Percentiles rank a stretch among this genome's conserved stretches.
phyloP scores from a whole-genome alignment of 1,140 invertebrate species.

The Diachasma alloeum region DNA sequence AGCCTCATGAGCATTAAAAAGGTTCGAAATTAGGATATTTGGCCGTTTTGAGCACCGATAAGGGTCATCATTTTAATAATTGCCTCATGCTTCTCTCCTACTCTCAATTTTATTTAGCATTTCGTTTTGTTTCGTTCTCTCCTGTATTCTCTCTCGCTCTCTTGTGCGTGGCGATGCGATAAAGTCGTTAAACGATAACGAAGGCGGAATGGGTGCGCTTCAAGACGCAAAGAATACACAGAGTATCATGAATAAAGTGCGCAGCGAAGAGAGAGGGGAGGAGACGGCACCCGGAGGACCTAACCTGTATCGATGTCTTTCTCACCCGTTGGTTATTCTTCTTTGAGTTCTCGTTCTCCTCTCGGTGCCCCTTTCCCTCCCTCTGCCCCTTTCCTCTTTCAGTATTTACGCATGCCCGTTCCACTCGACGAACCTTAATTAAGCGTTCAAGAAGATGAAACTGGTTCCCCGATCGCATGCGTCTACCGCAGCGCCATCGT shows the following conservation, averaged over 20 bases:
- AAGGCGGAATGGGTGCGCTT: slow-evolving; percentile 49
- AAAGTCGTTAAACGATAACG: slow-evolving; percentile 58
- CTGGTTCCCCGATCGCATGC: slow-evolving; percentile 45
- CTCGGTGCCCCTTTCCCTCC: neutral
- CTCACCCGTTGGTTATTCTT: slow-evolving; percentile 22
- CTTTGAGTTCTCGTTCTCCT: slow-evolving; percentile 11
- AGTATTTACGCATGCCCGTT: slow-evolving; percentile 45
- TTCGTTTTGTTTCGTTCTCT: too few relatives aligned
- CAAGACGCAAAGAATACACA: slow-evolving; percentile 1
- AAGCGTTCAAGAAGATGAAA: slow-evolving; percentile 59
- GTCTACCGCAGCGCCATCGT: neutral
- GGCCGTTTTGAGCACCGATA: too few relatives aligned
- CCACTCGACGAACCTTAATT: slow-evolving; percentile 51
- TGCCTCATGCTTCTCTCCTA: too few relatives aligned
- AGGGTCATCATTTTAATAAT: too few relatives aligned
- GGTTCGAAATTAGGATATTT: too few relatives aligned
- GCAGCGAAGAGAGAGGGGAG: neutral
- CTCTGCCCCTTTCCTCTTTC: slow-evolving; percentile 20
- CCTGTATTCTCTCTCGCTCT: neutral
- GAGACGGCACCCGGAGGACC: neutral
- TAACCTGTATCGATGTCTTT: slow-evolving; percentile 29
- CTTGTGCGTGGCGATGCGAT: slow-evolving; percentile 38
- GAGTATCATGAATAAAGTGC: neutral
- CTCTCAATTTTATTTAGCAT: too few relatives aligned
- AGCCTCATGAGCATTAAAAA: too few relatives aligned